Percentiles rank a stretch among this genome's conserved stretches.
These are phyloP conservation scores for Calcarius lapponicus DNA, from an alignment of 2,797 vertebrate species.

Conservation along the genomic window DNA sequence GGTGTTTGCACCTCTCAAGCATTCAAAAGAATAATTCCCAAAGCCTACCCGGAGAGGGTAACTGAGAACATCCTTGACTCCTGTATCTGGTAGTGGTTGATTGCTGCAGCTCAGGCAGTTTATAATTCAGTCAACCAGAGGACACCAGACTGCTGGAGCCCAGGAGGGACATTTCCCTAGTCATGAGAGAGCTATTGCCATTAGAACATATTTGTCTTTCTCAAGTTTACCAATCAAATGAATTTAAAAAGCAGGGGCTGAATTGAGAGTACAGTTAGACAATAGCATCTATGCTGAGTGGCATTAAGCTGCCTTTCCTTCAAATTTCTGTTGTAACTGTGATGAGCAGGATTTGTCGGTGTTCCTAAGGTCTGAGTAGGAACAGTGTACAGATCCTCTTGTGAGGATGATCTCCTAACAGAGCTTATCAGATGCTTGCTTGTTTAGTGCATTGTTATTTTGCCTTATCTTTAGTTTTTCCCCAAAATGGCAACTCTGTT, in stretches of 20 bases:
- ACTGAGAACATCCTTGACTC: neutral
- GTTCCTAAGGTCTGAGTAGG: neutral
- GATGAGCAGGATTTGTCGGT: neutral
- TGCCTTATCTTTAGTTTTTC: neutral
- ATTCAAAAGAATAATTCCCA: neutral
- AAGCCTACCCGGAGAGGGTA: neutral
- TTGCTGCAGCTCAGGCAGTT: neutral
- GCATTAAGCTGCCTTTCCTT: neutral
- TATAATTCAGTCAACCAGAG: neutral
- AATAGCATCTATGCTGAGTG: neutral
- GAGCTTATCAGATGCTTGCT: neutral
- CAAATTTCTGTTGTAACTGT: neutral
- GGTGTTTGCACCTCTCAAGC: neutral
- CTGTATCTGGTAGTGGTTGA: neutral
- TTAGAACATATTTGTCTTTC: neutral
- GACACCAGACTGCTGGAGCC: neutral
- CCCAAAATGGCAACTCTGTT: neutral
- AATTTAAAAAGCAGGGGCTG: neutral
- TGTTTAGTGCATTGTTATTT: neutral
- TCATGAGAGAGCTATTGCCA: neutral
- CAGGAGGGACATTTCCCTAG: neutral
- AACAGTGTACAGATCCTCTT: neutral
- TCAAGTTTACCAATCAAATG: neutral
- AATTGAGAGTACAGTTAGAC: neutral
- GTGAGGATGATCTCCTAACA: neutral